Evolutionary conservation across 2,113 vertebrate species (phyloP).

Genomic region (Nothoprocta pentlandii): DNA sequence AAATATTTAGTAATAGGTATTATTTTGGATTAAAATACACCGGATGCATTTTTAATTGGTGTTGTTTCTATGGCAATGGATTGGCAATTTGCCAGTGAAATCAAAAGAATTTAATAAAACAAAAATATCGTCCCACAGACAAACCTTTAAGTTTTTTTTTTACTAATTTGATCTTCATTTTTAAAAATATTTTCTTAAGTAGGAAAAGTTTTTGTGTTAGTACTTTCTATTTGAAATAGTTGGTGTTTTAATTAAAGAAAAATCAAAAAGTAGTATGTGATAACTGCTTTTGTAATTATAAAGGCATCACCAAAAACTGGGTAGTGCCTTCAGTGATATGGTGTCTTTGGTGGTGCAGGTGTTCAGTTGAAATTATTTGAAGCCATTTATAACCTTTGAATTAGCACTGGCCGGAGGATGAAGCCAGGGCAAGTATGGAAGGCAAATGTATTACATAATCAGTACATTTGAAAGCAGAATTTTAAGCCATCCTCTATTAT

Average conservation of each 20-base stretch:
- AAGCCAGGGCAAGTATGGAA: neutral
- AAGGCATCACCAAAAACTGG: neutral
- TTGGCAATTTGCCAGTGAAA: neutral
- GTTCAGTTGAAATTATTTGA: neutral
- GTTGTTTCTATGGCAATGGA: neutral
- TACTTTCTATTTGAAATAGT: neutral
- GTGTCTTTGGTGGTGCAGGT: neutral
- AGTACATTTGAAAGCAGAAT: neutral
- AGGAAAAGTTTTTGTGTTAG: neutral
- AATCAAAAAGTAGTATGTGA: neutral
- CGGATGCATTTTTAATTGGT: neutral
- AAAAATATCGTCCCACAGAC: neutral
- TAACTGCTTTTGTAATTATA: neutral
- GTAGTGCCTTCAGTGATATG: neutral
- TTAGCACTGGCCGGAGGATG: neutral
- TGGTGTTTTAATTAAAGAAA: neutral
- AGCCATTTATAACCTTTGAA: neutral
- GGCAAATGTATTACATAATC: neutral
- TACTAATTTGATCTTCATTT: conserved; percentile 1
- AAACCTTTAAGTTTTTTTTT: conserved; percentile 17
- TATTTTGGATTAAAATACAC: neutral
- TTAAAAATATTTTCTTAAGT: neutral
- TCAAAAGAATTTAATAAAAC: neutral
- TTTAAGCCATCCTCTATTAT: neutral
- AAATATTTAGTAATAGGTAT: neutral